phyloP scores from a whole-genome alignment of 2,113 vertebrate genomes.

The Albula goreensis region DNA sequence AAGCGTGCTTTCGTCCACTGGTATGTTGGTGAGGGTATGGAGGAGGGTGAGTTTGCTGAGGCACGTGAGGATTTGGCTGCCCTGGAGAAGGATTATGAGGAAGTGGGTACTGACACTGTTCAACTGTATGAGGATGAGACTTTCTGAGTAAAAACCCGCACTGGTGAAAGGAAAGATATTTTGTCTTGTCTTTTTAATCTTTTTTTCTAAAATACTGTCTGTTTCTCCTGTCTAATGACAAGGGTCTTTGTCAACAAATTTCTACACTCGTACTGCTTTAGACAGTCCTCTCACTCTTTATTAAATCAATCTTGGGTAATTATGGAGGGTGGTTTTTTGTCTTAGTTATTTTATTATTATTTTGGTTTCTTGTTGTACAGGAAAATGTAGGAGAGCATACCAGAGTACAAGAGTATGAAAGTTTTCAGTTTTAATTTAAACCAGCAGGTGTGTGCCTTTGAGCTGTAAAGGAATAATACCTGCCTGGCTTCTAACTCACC shows the following conservation, averaged over 20 bases:
- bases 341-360: no score
- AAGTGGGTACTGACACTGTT: slow-evolving; percentile 67
- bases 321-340: no score
- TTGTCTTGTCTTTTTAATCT: slow-evolving; percentile 12
- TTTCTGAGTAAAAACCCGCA: slow-evolving; percentile 44
- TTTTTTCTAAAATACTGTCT: neutral
- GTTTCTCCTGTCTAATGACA: no score
- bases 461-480: neutral
- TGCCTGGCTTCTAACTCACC: neutral
- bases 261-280: no score
- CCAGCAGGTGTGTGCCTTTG: neutral
- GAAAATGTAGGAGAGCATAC: no score
- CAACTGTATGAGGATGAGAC: slow-evolving; percentile 71
- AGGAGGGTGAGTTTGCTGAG: slow-evolving; percentile 72
- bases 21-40: slow-evolving; percentile 74
- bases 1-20: slow-evolving; percentile 73
- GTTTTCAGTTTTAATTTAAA: neutral
- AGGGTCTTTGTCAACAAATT: no score
- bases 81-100: slow-evolving; percentile 73
- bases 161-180: neutral
- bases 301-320: no score
- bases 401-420: neutral
- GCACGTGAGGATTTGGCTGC: slow-evolving; percentile 71
- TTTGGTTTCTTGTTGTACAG: no score
- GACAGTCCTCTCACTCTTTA: no score